A percentile compares a stretch with the other conserved stretches of the same genome.
Evolutionary conservation across 2,113 vertebrate species (phyloP).

Genomic region (Tetrax tetrax): DNA sequence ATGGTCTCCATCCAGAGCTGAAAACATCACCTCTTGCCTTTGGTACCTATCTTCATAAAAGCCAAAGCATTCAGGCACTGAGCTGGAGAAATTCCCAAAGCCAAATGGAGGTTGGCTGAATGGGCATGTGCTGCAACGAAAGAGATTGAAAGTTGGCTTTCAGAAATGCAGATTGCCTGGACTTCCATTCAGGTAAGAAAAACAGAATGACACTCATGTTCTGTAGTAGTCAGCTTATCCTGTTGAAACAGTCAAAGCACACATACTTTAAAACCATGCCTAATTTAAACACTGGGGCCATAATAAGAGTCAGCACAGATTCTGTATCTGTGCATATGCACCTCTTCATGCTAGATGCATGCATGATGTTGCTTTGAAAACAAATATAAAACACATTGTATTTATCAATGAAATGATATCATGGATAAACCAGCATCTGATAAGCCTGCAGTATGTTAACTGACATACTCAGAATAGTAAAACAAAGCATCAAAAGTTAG

Average conservation of each 20-base stretch:
- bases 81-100: slow-evolving; percentile 68
- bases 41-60: slow-evolving; percentile 72
- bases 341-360: background rate
- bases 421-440: background rate
- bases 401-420: background rate
- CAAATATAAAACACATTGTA: background rate
- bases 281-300: background rate
- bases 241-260: background rate
- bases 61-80: slow-evolving; percentile 65
- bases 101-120: slow-evolving; percentile 71
- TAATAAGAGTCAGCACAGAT: background rate
- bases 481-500: background rate
- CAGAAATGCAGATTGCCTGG: background rate
- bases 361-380: background rate
- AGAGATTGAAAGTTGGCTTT: slow-evolving; percentile 3
- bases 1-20: slow-evolving; percentile 65
- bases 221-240: background rate
- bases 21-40: slow-evolving; percentile 69
- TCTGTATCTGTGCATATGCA: background rate
- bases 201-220: background rate
- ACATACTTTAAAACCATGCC: background rate
- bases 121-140: slow-evolving; percentile 72
- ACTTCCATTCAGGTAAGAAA: background rate
- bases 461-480: background rate
- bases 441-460: background rate